phyloP scores from a whole-genome alignment of 2,888 invertebrate genomes.

The Stenolophus ochropezus region DNA sequence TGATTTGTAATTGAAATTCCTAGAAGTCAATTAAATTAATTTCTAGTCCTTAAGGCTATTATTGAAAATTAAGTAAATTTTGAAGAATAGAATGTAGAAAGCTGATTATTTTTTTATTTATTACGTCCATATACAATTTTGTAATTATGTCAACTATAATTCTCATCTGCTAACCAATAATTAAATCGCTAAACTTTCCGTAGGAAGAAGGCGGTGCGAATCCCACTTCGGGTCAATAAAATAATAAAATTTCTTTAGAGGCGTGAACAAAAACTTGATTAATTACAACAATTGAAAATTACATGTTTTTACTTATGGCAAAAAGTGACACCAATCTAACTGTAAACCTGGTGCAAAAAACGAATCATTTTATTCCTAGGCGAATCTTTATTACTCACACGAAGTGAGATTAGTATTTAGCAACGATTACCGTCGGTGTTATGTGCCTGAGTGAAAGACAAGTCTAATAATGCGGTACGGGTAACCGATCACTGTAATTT shows the following conservation, averaged over 20 bases:
- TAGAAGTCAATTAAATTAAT: too few species aligned
- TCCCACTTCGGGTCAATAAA: conserved; percentile 31
- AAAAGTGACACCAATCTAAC: conserved; percentile 16
- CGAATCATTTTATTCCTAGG: conserved; percentile 5
- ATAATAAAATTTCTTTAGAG: conserved; percentile 30
- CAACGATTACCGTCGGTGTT: conserved; percentile 1
- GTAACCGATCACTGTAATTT: conserved; percentile 20
- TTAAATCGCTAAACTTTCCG: neutral
- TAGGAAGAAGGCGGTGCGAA: conserved; percentile 12
- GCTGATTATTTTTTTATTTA: neutral
- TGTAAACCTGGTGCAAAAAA: neutral
- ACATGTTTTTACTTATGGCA: conserved; percentile 10
- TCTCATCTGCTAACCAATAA: neutral
- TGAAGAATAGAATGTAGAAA: neutral
- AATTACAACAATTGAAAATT: conserved; percentile 39
- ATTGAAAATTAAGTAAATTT: too few species aligned
- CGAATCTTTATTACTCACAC: conserved; percentile 17
- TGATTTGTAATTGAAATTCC: too few species aligned
- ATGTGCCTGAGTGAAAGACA: conserved; percentile 10
- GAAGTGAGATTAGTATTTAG: neutral
- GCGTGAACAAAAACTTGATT: conserved; percentile 37
- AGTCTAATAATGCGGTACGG: neutral
- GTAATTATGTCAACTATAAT: neutral
- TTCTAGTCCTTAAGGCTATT: too few species aligned
- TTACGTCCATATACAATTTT: neutral